A percentile compares a stretch with the other conserved stretches of the same genome.
These are phyloP conservation scores for Luehdorfia chinensis DNA, from an alignment of 1,140 invertebrate genomes.

Conservation along the genomic window DNA sequence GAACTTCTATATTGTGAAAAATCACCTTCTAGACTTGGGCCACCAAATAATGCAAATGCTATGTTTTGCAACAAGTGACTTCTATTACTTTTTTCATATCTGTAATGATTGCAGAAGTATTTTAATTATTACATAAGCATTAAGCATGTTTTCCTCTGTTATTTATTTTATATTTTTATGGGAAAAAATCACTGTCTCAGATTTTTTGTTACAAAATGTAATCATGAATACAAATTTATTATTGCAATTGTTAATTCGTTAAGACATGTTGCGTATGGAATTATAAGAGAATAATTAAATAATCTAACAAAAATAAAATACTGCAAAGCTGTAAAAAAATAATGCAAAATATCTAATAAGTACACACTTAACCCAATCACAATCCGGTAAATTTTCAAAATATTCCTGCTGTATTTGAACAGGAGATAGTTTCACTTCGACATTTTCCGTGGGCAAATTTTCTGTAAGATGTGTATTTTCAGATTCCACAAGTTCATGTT, in stretches of 20 bases:
- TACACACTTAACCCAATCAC: slow-evolving; percentile 67
- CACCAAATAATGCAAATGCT: slow-evolving; percentile 64
- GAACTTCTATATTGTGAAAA: slow-evolving; percentile 18
- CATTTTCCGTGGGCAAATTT: background rate
- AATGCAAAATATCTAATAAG: slow-evolving; percentile 6
- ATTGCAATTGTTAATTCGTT: too few species aligned
- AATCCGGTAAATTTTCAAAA: slow-evolving; percentile 62
- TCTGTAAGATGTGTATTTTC: slow-evolving; percentile 13
- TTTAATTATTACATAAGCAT: too few species aligned
- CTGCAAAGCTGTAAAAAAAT: slow-evolving; percentile 1
- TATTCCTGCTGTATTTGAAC: slow-evolving; percentile 68
- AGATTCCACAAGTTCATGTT: slow-evolving; percentile 1
- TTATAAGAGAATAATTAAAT: too few species aligned
- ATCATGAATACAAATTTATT: too few species aligned
- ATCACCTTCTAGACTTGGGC: slow-evolving; percentile 54
- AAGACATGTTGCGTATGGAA: too few species aligned
- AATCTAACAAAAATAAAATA: slow-evolving; percentile 4
- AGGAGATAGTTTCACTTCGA: slow-evolving; percentile 28
- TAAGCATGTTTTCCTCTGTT: too few species aligned
- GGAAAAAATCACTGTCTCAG: too few species aligned
- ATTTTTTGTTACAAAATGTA: too few species aligned
- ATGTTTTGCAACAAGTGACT: slow-evolving; percentile 61
- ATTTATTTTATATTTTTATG: too few species aligned
- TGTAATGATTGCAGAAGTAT: slow-evolving; percentile 34
- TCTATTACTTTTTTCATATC: slow-evolving; percentile 56